Base-by-base conservation (phyloP, 2,888 invertebrate genomes). In the Dolomedes plantarius region DNA sequence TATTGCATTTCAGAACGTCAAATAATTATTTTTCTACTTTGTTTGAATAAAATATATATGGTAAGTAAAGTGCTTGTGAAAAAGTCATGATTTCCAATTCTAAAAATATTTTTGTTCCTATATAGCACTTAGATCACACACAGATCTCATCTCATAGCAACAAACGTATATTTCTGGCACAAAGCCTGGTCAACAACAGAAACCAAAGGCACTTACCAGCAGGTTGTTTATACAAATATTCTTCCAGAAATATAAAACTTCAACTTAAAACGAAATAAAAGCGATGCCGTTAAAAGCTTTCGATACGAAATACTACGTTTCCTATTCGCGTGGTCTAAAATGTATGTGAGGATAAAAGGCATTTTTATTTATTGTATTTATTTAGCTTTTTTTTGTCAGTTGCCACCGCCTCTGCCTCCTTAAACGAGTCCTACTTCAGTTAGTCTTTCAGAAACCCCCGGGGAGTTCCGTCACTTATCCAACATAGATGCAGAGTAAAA, bases 321-420 rank as follows among this genome's bases (percentile, higher is more conserved):
- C 46, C 41, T 16, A 16, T 46, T 36, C 6, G 41, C 16, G 16
- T 46, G 6, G 41, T 16, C 6, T 16, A 36, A 36, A 36, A 7
- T 56, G 1, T 11, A 56, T 6, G 19, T 23, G 19, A 16, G 23
- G 5, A 56, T 56, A 56, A 56, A 56, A 56, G 1, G 23, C 1
- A 56, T 56, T 56, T 56, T 56, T 46, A 46, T 46, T 56, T 56
- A 11, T 23, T 56, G 19, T 46, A 46, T 46, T 11, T 56, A 56
- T 56, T 56, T 56, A 23, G 46, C n/a, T n/a, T n/a, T n/a, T n/a
- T n/a, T 46, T 2, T 46, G 41, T 46, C 2, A 16, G 6, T 16
- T 46, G 2, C 23, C 16, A 23, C 56, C 23, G 19, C 23, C 16
- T 5, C 5, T 56, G 19, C 56, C 16, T 56, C 23, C 9, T 23